Conservation (phyloP, 2,888 invertebrate genomes). For the Philereme vetulata region DNA sequence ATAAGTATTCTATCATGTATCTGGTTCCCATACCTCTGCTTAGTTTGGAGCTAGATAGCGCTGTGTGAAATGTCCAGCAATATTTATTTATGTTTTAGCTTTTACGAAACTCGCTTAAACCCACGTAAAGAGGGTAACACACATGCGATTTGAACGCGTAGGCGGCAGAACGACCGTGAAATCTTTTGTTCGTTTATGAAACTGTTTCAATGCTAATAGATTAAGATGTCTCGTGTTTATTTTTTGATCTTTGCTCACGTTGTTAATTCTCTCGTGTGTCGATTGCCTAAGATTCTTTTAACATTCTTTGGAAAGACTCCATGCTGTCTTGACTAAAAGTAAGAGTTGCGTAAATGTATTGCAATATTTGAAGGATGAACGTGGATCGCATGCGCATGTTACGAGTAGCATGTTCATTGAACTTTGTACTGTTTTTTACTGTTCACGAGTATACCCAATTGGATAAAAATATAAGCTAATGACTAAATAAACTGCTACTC, state of each 20-base stretch:
- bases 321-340: conserved; percentile 26
- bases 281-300: conserved; percentile 15
- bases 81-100: too few species aligned
- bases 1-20: too few species aligned
- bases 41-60: too few species aligned
- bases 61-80: too few species aligned
- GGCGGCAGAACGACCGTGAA: neutral
- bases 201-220: neutral
- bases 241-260: neutral
- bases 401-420: conserved; percentile 9
- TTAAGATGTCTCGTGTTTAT: neutral
- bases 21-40: too few species aligned
- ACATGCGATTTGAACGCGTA: neutral
- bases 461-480: too few species aligned
- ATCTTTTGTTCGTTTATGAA: too few species aligned
- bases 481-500: too few species aligned
- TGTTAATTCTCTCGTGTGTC: conserved; percentile 6
- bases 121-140: neutral
- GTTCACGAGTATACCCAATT: neutral
- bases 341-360: conserved; percentile 21
- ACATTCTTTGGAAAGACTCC: conserved; percentile 14
- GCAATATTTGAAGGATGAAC: conserved; percentile 16
- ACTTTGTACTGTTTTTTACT: conserved; percentile 6
- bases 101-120: neutral
- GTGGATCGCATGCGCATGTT: conserved; percentile 5